These are phyloP conservation scores for Drosophila hawaiiensis DNA, from an alignment of 2,888 invertebrate species.

Conservation along the genomic window DNA sequence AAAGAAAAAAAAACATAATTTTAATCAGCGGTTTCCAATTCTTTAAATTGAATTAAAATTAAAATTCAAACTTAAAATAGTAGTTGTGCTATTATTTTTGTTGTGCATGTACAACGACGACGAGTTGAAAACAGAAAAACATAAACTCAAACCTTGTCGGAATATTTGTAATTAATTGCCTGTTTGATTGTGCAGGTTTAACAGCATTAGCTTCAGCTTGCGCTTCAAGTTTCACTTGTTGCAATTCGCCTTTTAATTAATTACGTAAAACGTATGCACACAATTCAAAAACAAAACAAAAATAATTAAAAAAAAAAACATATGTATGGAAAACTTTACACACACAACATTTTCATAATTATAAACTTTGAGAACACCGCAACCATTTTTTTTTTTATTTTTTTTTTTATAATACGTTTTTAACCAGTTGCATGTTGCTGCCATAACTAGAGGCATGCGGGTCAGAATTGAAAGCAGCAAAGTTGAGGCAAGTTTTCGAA, in stretches of 20 bases:
- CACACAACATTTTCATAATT: constrained; percentile 49
- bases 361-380: constrained; percentile 39
- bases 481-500: constrained; percentile 37
- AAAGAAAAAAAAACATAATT: not conserved
- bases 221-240: constrained; percentile 40
- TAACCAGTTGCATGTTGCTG: constrained; percentile 42
- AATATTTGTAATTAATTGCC: constrained; percentile 69
- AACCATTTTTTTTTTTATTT: constrained; percentile 21
- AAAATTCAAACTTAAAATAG: not conserved
- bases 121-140: not conserved
- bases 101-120: not conserved
- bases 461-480: constrained; percentile 46
- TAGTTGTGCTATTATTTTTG: not conserved
- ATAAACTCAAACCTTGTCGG: constrained; percentile 49
- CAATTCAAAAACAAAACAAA: constrained; percentile 3
- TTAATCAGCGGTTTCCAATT: not conserved
- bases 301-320: not conserved
- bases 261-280: constrained; percentile 54
- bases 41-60: no score
- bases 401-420: constrained; percentile 22
- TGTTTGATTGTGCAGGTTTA: constrained; percentile 57
- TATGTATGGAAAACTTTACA: constrained; percentile 20
- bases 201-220: constrained; percentile 28
- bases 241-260: constrained; percentile 44
- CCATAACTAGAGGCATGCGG: constrained; percentile 11